Base-by-base conservation (phyloP, 2,797 vertebrate genomes). In the Neosalanx taihuensis region DNA sequence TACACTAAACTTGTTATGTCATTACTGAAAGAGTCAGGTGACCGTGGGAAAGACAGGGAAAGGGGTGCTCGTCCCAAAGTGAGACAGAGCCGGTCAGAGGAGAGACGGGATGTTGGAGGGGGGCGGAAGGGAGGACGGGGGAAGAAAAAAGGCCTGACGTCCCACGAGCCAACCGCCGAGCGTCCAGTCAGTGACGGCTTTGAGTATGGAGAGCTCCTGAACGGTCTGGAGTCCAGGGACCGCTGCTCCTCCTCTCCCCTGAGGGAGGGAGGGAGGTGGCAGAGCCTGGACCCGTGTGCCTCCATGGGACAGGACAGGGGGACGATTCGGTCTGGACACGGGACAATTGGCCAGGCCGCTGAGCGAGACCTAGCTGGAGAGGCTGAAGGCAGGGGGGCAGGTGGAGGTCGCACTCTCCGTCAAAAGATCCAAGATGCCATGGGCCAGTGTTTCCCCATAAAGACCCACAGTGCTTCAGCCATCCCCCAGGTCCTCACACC, bases 371-470 rank as follows among this genome's bases (percentile, higher is more conserved):
- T 71, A 15, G 5, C 80, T 3, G 60, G 71, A 5, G 92, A 93
- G 67, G 72, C 76, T 2, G 90, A 92, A n/a, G 73, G 85, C 74
- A 89, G 88, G 79, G 86, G 88, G n/a, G 88, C 88, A 1, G 88
- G 81, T 59, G 76, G 85, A 76, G 89, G 87, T 71, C 90, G 91
- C 30, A 92, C 93, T 37, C 84, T 94, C 51, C 88, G 93, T 60
- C 94, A 95, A 82, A 94, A 94, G 86, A 93, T 95, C 74, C 93
- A 94, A 82, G 94, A 95, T 5, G 94, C 93, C 0, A 91, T 95
- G 83, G 94, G 93, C 6, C 94, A 95, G 76, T 95, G 94, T 79
- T 95, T 95, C 76, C 94, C 94, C 1, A 90, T 95, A 83, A 93
- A 93, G 77, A 90, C 90, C 0, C 85, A 91, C 74, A 86, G 76